Evolutionary conservation across 2,888 invertebrate species (phyloP).

Genomic region (Megastigmus dorsalis): DNA sequence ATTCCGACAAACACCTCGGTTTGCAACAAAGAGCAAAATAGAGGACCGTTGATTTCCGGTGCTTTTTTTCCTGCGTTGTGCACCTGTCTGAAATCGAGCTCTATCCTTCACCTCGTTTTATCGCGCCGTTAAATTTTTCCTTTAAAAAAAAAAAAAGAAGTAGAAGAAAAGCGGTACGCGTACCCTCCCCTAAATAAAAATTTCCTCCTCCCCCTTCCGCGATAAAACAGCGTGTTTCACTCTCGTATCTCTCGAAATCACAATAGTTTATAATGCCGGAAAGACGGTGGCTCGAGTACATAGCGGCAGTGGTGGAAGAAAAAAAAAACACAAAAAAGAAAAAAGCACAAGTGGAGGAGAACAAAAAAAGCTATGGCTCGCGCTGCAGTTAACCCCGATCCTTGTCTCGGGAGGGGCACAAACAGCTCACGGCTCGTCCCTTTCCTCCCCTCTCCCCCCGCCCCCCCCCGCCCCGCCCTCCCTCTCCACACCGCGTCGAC

Average conservation of each 20-base stretch:
- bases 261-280: slow-evolving; percentile 13
- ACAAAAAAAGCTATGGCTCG: not conserved
- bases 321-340: slow-evolving; percentile 1
- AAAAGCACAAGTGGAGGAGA: not conserved
- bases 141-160: not conserved
- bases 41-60: not conserved
- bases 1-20: not conserved
- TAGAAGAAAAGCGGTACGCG: too few relatives aligned
- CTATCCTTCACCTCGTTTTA: slow-evolving; percentile 3
- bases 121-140: slow-evolving; percentile 21
- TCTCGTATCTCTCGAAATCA: slow-evolving; percentile 4
- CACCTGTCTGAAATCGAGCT: slow-evolving; percentile 5
- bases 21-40: not conserved
- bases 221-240: not conserved
- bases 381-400: slow-evolving; percentile 49
- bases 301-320: not conserved
- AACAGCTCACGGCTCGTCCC: too few relatives aligned
- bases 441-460: not conserved
- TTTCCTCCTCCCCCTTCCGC: not conserved
- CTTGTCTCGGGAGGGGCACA: slow-evolving; percentile 40
- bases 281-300: too few relatives aligned
- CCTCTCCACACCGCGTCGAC: too few relatives aligned
- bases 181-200: slow-evolving; percentile 23
- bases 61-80: not conserved
- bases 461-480: not conserved